Percentiles rank a stretch among this genome's conserved stretches.
Evolutionary conservation across 2,797 vertebrate genomes (phyloP).

Genomic region (Remorina albescens): DNA sequence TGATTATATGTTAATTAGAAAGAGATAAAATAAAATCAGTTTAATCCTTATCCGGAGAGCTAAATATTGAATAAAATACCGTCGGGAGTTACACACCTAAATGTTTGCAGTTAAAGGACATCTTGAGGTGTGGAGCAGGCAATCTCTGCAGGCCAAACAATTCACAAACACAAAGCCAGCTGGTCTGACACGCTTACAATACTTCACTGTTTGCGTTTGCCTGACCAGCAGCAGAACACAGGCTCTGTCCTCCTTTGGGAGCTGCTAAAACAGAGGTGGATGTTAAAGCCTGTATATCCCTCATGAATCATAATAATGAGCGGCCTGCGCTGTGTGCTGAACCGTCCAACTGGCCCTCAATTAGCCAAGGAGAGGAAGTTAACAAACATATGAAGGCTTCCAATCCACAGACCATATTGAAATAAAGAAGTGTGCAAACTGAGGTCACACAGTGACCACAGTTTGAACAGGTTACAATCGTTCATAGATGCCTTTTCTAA

Average conservation of each 20-base stretch:
- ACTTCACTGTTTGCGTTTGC: slow-evolving; percentile 83
- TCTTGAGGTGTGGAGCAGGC: slow-evolving; percentile 82
- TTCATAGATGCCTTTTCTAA: slow-evolving; percentile 7
- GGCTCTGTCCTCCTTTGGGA: slow-evolving; percentile 72
- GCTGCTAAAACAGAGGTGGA: slow-evolving; percentile 69
- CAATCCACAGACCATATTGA: slow-evolving; percentile 33
- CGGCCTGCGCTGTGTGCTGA: slow-evolving; percentile 51
- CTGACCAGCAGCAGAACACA: slow-evolving; percentile 78
- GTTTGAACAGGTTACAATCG: slow-evolving; percentile 18
- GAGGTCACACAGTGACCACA: slow-evolving; percentile 12
- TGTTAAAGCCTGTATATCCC: slow-evolving; percentile 75
- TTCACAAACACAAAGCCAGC: slow-evolving; percentile 82
- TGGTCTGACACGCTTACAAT: slow-evolving; percentile 82
- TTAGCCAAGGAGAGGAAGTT: slow-evolving; percentile 60
- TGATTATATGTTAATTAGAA: slow-evolving; percentile 16
- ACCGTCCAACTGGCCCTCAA: slow-evolving; percentile 66
- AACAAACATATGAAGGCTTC: slow-evolving; percentile 51
- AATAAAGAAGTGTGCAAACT: slow-evolving; percentile 4
- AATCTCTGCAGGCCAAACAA: slow-evolving; percentile 78
- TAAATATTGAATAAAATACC: slow-evolving; percentile 61
- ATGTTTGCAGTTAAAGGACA: slow-evolving; percentile 82
- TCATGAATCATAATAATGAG: slow-evolving; percentile 64
- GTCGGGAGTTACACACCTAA: slow-evolving; percentile 66
- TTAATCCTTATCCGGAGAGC: slow-evolving; percentile 18
- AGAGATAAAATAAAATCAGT: slow-evolving; percentile 38